These are phyloP conservation scores for Orchestes rusci DNA, from an alignment of 2,888 invertebrate genomes.

Conservation along the genomic window DNA sequence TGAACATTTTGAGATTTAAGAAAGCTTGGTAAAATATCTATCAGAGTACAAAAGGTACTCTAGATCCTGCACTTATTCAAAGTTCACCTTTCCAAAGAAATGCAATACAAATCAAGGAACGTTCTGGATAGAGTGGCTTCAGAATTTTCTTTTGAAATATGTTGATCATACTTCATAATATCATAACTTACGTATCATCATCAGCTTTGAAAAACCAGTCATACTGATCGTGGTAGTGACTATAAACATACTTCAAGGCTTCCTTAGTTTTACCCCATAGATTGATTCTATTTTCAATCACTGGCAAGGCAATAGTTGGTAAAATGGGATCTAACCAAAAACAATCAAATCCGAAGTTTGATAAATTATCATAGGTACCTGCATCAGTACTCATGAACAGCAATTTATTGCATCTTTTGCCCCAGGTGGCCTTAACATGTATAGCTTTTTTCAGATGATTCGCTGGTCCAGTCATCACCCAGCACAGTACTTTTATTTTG, in stretches of 20 bases:
- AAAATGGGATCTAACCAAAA: constrained; percentile 55
- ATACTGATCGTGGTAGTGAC: constrained; percentile 73
- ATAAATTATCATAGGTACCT: constrained; percentile 47
- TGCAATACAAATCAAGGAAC: no score
- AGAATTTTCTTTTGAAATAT: neutral
- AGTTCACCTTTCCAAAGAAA: no score
- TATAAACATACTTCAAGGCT: constrained; percentile 81
- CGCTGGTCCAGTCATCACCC: constrained; percentile 91
- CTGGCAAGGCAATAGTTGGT: constrained; percentile 74
- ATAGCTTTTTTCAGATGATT: constrained; percentile 86
- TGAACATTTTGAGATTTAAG: no score
- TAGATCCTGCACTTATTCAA: no score
- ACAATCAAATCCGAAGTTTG: neutral
- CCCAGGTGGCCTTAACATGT: constrained; percentile 96
- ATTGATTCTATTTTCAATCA: constrained; percentile 82
- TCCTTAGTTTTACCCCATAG: constrained; percentile 97
- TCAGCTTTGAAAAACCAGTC: constrained; percentile 99
- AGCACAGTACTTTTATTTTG: constrained; percentile 84
- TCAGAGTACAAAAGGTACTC: no score
- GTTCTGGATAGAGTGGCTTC: no score
- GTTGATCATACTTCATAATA: no score
- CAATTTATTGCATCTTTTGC: constrained; percentile 79
- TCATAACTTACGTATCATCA: constrained; percentile 79
- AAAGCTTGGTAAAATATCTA: no score
- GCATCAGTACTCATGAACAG: constrained; percentile 79